A percentile compares a stretch with the other conserved stretches of the same genome.
Evolutionary conservation across 2,888 invertebrate species (phyloP).

Genomic region (Yponomeuta sedellus): DNA sequence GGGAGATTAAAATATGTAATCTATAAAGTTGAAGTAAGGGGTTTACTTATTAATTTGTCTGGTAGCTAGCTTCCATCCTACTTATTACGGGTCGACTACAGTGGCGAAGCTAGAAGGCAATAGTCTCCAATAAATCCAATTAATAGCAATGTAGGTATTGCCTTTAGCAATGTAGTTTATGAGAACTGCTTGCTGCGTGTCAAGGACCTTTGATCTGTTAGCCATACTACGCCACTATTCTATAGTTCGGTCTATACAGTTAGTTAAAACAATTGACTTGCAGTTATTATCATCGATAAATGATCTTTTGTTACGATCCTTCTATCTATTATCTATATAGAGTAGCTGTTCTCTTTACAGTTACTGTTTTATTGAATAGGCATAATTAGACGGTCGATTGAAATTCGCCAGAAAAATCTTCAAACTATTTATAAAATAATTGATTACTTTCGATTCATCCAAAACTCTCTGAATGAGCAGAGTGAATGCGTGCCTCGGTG

Average conservation of each 20-base stretch:
- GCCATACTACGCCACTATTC: not conserved
- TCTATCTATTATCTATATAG: slow-evolving; percentile 31
- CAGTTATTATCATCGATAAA: slow-evolving; percentile 38
- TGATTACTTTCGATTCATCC: not conserved
- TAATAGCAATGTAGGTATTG: no score
- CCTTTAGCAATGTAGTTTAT: no score
- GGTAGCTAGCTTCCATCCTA: slow-evolving; percentile 3
- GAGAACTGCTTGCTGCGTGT: no score
- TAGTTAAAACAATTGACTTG: slow-evolving; percentile 59
- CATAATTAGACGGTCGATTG: not conserved
- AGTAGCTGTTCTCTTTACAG: not conserved
- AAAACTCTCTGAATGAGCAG: not conserved
- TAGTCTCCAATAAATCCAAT: no score
- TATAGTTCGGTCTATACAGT: slow-evolving; percentile 20
- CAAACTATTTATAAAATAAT: not conserved
- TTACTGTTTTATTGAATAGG: not conserved
- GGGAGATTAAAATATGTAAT: not conserved
- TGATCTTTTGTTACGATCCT: not conserved
- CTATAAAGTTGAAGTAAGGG: not conserved
- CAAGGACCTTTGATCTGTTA: no score
- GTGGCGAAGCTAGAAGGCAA: no score
- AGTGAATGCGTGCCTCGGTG: not conserved
- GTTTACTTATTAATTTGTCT: not conserved
- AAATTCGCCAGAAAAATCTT: not conserved
- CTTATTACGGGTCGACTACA: not conserved